Percentiles rank a stretch among this genome's conserved stretches.
Conservation (phyloP, 1,140 invertebrate genomes). For the Phymorhynchus buccinoides region DNA sequence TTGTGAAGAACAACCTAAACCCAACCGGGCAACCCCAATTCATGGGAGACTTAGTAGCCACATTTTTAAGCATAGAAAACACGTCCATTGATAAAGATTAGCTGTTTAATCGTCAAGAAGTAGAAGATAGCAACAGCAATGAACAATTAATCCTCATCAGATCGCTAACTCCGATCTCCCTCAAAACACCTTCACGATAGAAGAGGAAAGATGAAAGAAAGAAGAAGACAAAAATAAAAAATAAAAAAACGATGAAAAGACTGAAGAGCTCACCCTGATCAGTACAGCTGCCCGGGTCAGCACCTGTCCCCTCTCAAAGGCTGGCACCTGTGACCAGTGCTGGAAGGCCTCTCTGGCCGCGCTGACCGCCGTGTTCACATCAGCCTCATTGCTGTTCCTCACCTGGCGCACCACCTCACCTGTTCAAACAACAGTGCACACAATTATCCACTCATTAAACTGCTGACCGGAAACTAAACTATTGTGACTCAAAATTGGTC, state of each 20-base stretch:
- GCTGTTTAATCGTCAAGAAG: too few species aligned
- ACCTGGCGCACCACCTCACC: conserved; percentile 60
- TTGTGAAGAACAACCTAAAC: too few species aligned
- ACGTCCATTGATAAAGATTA: too few species aligned
- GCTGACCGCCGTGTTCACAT: conserved; percentile 65
- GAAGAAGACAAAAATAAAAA: neutral
- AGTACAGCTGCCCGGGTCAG: conserved; percentile 66
- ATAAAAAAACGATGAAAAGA: neutral
- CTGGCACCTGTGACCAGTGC: conserved; percentile 65
- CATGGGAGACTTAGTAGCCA: too few species aligned
- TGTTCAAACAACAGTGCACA: conserved; percentile 27
- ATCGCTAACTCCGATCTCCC: too few species aligned
- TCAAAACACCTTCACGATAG: too few species aligned
- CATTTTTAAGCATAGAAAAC: too few species aligned
- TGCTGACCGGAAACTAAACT: neutral
- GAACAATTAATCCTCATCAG: too few species aligned
- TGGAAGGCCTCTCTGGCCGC: conserved; percentile 59
- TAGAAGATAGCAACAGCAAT: too few species aligned
- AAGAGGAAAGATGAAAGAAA: neutral
- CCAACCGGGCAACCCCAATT: too few species aligned
- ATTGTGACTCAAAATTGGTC: too few species aligned
- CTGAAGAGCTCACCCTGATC: conserved; percentile 63
- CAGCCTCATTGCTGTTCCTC: conserved; percentile 55
- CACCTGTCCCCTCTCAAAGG: conserved; percentile 68
- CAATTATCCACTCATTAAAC: neutral